A percentile compares a stretch with the other conserved stretches of the same genome.
Evolutionary conservation across 2,888 invertebrate species (phyloP).

Genomic region (Rhimphoctona megacephalus): DNA sequence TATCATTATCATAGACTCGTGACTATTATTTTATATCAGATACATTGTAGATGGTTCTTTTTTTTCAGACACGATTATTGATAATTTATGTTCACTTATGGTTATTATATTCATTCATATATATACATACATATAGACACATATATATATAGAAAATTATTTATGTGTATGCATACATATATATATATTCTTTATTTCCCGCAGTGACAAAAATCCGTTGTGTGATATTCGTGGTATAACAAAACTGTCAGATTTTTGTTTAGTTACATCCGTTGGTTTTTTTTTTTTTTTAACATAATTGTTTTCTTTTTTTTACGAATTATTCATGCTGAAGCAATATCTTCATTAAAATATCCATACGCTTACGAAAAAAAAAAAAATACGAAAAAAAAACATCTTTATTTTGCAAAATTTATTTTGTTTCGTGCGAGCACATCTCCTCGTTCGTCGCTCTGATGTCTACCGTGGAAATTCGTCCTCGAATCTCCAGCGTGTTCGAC

Average conservation of each 20-base stretch:
- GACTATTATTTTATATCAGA: constrained; percentile 71
- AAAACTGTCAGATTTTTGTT: constrained; percentile 57
- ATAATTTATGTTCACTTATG: constrained; percentile 70
- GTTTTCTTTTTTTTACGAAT: constrained; percentile 41
- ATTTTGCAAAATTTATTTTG: background rate
- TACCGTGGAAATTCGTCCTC: constrained; percentile 3
- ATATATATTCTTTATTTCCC: constrained; percentile 67
- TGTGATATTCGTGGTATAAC: constrained; percentile 75
- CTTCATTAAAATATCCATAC: constrained; percentile 17
- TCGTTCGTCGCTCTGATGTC: constrained; percentile 7
- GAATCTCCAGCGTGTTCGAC: background rate
- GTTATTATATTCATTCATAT: constrained; percentile 66
- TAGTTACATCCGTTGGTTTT: constrained; percentile 23
- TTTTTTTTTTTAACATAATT: constrained; percentile 37
- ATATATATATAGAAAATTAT: constrained; percentile 45
- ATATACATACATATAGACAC: constrained; percentile 62
- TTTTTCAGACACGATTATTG: constrained; percentile 71
- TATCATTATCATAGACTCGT: constrained; percentile 64
- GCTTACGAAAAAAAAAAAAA: constrained; percentile 23
- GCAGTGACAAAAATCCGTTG: constrained; percentile 78
- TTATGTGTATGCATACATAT: constrained; percentile 62
- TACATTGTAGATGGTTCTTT: constrained; percentile 73
- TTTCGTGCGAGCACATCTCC: background rate
- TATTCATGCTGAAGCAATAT: constrained; percentile 37
- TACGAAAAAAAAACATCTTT: background rate